Percentiles rank a stretch among this genome's conserved stretches.
Conservation (phyloP, 1,140 invertebrate genomes). For the Battus philenor region DNA sequence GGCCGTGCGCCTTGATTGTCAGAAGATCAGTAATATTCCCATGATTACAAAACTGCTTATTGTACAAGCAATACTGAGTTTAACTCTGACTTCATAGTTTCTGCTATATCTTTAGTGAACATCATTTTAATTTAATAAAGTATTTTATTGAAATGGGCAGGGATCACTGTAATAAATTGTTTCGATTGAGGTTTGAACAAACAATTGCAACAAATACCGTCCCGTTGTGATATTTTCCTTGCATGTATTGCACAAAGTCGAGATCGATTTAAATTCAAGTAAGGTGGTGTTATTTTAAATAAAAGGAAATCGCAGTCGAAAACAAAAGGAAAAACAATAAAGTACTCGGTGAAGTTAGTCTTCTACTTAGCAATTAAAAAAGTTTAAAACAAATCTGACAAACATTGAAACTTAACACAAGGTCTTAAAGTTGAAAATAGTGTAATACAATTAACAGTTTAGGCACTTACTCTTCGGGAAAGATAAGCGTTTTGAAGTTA, state of each 20-base stretch:
- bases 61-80: too few relatives aligned
- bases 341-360: slow-evolving; percentile 47
- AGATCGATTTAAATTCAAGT: slow-evolving; percentile 13
- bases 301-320: slow-evolving; percentile 28
- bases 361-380: slow-evolving; percentile 61
- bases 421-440: slow-evolving; percentile 45
- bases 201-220: background rate
- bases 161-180: too few relatives aligned
- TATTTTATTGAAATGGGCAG: too few relatives aligned
- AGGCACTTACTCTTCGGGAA: slow-evolving; percentile 37
- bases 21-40: slow-evolving; percentile 45
- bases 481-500: slow-evolving; percentile 61
- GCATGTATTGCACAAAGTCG: background rate
- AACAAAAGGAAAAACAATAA: slow-evolving; percentile 46
- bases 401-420: slow-evolving; percentile 39
- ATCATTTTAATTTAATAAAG: too few relatives aligned
- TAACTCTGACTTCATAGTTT: too few relatives aligned
- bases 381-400: slow-evolving; percentile 49
- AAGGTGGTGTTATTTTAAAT: slow-evolving; percentile 21
- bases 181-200: too few relatives aligned
- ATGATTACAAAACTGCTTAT: slow-evolving; percentile 34
- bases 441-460: slow-evolving; percentile 33
- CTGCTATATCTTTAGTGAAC: too few relatives aligned
- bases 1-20: slow-evolving; percentile 34
- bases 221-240: slow-evolving; percentile 4